phyloP scores from a whole-genome alignment of 2,113 vertebrate genomes.

The Corydoras maculifer region DNA sequence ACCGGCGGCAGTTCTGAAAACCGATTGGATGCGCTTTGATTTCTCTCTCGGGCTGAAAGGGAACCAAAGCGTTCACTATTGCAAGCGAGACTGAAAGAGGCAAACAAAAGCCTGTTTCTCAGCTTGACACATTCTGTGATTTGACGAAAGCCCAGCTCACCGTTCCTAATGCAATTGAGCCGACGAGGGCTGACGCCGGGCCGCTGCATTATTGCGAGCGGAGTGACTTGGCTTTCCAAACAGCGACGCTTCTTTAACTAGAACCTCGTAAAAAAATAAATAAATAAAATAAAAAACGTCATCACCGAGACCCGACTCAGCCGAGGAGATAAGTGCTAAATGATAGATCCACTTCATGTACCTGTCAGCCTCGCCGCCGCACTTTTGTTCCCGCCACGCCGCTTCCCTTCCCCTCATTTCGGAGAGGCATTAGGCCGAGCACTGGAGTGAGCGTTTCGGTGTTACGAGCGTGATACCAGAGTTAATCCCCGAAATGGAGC shows the following conservation, averaged over 20 bases:
- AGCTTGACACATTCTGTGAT: not conserved
- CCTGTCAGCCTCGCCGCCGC: slow-evolving; percentile 45
- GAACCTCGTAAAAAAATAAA: slow-evolving; percentile 36
- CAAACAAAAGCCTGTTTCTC: slow-evolving; percentile 1
- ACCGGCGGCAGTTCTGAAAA: slow-evolving; percentile 9
- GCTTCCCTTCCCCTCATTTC: not conserved
- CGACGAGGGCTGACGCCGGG: slow-evolving; percentile 41
- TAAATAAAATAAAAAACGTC: slow-evolving; percentile 1
- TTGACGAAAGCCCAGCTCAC: slow-evolving; percentile 31
- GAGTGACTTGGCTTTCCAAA: slow-evolving; percentile 39
- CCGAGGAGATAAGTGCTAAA: slow-evolving; percentile 49
- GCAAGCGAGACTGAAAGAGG: slow-evolving; percentile 2
- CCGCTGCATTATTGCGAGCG: slow-evolving; percentile 42
- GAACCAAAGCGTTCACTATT: slow-evolving; percentile 22
- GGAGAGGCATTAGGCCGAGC: slow-evolving; percentile 32
- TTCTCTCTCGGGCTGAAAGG: slow-evolving; percentile 16
- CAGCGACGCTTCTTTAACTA: slow-evolving; percentile 48
- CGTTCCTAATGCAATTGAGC: slow-evolving; percentile 41
- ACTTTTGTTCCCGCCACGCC: slow-evolving; percentile 44
- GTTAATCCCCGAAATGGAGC: slow-evolving; percentile 61
- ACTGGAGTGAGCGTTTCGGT: slow-evolving; percentile 54
- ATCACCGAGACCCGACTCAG: slow-evolving; percentile 35
- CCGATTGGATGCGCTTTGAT: slow-evolving; percentile 29
- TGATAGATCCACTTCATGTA: slow-evolving; percentile 45
- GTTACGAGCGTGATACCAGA: slow-evolving; percentile 53